phyloP scores from a whole-genome alignment of 2,888 invertebrate species.

The Spatulosminthurus flaviceps region DNA sequence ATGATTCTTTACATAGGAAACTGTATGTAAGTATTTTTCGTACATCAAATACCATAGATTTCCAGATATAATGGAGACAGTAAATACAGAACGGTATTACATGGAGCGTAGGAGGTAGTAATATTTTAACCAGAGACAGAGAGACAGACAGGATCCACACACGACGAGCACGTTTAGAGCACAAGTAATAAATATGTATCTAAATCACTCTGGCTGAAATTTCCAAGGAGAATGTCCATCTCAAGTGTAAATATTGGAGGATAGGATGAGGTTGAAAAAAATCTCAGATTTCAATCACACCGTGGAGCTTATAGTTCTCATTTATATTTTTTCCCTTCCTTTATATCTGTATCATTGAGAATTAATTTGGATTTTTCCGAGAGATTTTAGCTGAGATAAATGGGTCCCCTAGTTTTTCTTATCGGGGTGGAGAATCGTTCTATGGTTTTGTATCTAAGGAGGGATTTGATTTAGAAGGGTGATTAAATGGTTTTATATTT shows the following conservation, averaged over 20 bases:
- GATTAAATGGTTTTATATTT: constrained; percentile 16
- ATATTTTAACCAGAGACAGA: background rate
- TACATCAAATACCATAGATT: background rate
- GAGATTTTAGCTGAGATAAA: background rate
- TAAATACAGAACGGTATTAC: background rate
- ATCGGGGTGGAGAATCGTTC: too few species aligned
- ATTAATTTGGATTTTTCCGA: background rate
- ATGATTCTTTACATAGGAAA: too few species aligned
- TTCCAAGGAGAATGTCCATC: background rate
- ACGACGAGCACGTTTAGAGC: constrained; percentile 6
- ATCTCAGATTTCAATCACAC: constrained; percentile 38
- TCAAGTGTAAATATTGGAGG: background rate
- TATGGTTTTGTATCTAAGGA: background rate
- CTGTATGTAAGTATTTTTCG: background rate
- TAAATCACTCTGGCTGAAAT: background rate
- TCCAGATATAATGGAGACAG: background rate
- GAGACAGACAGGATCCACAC: constrained; percentile 23
- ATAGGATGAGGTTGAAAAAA: background rate
- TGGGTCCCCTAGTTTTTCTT: background rate
- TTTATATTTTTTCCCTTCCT: background rate
- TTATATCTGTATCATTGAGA: background rate
- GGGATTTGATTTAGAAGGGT: background rate
- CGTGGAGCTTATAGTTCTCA: too few species aligned
- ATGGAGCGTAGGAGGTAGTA: background rate
- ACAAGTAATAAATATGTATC: background rate